Base-by-base conservation (phyloP, 2,113 vertebrate species). In the Corynorhinus townsendii region DNA sequence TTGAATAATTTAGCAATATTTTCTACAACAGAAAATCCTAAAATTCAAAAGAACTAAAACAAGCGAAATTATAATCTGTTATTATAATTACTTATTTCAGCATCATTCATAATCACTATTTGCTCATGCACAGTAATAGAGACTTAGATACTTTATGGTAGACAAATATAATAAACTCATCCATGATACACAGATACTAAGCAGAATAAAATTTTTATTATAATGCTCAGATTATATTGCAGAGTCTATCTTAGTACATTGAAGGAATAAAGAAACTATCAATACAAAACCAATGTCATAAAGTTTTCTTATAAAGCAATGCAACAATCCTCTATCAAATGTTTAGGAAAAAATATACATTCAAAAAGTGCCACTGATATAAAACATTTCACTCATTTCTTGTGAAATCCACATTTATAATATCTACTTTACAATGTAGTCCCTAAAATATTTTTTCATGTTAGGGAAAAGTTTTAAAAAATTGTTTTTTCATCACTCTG, bases 201-300 rank as follows among this genome's bases (percentile, higher is more conserved):
- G 40, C 3, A 97, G 26, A 52, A 64, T 43, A 83, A 89, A 49
- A 2, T 38, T 54, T 84, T 86, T 83, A 92, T 69, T 71, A 79
- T 4, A 73, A 4, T 84, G 15, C 4, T 91, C 86, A 80, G 7
- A 95, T 87, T 93, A 35, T 33, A 68, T 33, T 52, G 35, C 66
- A 12, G 64, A 64, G 52, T 84, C n/a, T 40, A 79, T 69, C 54
- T 54, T 20, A 89, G 24, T 71, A 80, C 30, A 71, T 24, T 38
- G 86, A 85, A 88, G 11, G 40, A 90, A 77, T 80, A 49, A 45
- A 93, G n/a, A 95, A 95, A 59, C 9, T 71, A 89, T 76, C 59
- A 73, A 45, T 26, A 76, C 19, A 93, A 77, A 90, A 26, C 15
- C 66, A 89, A 73, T 7, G 66, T 52, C 45, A 82, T 73, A 91